Base-by-base conservation (phyloP, 2,888 invertebrate genomes). In the Erynnis tages region DNA sequence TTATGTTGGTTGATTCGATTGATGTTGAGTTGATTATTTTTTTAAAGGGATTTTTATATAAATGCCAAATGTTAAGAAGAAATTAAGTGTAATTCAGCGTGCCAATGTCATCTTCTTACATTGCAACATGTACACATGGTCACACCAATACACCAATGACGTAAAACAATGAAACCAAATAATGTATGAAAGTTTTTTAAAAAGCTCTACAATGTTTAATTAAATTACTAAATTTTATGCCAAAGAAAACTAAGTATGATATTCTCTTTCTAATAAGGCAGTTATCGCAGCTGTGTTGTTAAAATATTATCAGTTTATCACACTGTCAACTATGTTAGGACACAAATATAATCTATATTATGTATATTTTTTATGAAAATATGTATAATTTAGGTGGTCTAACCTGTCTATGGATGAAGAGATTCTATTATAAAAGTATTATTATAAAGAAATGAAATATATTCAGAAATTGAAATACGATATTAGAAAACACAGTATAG, bases 231-330 rank as follows among this genome's bases (percentile, higher is more conserved):
- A 25, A 25, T 25, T 25, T 7, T 25, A 25, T 25, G 25, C 25
- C 8, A 8, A 25, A 7, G 2, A 4, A 4, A 25, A 7, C 8
- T 25, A 25, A 6, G 8, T 25, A 6, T 30, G 2, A 30, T 3
- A 10, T n/a, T 37, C n/a, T n/a, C n/a, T 37, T 5, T 37, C 35
- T 37, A 37, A 37, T 37, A 37, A 37, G 35, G 35, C 35, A 37
- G 6, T 19, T 37, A 19, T 37, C 10, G 17, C 30, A 30, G 30
- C n/a, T 37, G 17, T 19, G 19, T 37, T 37, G 2, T 11, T 3
- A 37, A 7, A 6, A 37, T 10, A 37, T 19, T 5, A n/a, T 37
- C 10, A 8, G 10, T 8, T n/a, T 19, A 10, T n/a, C 2, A 34
- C 34, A 34, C 34, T n/a, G n/a, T n/a, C n/a, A n/a, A n/a, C n/a